phyloP scores from a whole-genome alignment of 2,797 vertebrate species.

The Luscinia megarhynchos region DNA sequence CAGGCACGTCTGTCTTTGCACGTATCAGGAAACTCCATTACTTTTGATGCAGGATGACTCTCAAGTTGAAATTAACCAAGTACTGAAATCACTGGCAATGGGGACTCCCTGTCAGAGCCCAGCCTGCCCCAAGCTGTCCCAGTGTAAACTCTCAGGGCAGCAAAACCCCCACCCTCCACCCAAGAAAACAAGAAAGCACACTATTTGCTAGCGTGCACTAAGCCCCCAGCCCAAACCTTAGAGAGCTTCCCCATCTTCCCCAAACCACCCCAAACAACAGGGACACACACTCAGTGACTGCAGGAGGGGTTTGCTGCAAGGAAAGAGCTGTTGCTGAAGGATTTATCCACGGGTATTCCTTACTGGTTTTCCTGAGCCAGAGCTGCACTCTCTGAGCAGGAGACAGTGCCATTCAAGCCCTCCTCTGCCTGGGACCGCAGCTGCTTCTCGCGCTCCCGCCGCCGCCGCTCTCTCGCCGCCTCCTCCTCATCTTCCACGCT shows the following conservation, averaged over 20 bases:
- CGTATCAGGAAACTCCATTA: neutral
- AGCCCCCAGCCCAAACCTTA: neutral
- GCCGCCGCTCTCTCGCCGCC: slow-evolving; percentile 79
- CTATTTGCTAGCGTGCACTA: neutral
- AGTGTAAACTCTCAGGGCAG: neutral
- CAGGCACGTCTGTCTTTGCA: neutral
- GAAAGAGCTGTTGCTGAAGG: neutral
- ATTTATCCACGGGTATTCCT: slow-evolving; percentile 22
- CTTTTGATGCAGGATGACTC: fast-evolving
- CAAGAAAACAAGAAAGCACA: neutral
- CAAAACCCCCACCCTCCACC: neutral
- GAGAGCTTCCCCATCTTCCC: neutral
- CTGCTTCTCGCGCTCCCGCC: slow-evolving; percentile 77
- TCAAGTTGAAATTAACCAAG: neutral
- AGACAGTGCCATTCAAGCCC: neutral
- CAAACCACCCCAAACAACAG: neutral
- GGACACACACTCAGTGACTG: fast-evolving
- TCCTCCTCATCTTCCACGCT: slow-evolving; percentile 89
- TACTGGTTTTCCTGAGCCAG: slow-evolving; percentile 79
- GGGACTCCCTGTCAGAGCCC: neutral
- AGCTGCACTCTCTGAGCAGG: slow-evolving; percentile 16
- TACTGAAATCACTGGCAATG: neutral
- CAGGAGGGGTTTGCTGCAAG: neutral
- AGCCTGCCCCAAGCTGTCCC: neutral
- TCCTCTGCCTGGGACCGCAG: slow-evolving; percentile 65